phyloP scores from a whole-genome alignment of 2,113 vertebrate genomes.

The Anhinga anhinga region DNA sequence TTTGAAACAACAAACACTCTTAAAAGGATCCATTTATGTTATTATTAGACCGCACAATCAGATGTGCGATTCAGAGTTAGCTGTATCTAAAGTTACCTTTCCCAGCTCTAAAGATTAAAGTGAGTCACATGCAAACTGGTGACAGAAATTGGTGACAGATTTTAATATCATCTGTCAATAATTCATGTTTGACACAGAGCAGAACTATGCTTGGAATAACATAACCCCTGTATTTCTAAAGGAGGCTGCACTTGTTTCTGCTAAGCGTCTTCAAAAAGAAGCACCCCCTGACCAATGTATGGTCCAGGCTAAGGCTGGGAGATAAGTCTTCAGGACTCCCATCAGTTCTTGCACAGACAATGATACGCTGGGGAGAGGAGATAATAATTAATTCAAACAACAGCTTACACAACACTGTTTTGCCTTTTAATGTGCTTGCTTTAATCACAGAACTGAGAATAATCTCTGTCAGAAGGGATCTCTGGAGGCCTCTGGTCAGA shows the following conservation, averaged over 20 bases:
- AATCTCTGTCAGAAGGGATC: neutral
- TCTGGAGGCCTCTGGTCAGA: neutral
- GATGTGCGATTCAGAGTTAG: neutral
- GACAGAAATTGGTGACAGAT: neutral
- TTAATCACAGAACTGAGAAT: too few species aligned
- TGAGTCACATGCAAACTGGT: neutral
- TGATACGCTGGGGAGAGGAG: neutral
- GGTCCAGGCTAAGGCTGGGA: accelerated
- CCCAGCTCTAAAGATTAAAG: neutral
- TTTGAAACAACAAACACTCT: neutral
- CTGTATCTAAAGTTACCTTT: neutral
- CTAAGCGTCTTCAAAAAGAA: neutral
- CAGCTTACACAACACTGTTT: neutral
- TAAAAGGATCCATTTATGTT: neutral
- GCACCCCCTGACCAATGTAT: accelerated
- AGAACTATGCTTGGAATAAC: neutral
- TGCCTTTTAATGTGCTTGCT: neutral
- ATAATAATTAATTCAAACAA: neutral
- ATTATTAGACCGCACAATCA: neutral
- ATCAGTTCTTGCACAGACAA: neutral
- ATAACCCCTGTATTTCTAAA: neutral
- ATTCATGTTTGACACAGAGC: neutral
- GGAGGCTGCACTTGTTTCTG: neutral
- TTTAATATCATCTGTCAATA: neutral
- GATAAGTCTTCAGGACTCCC: neutral